phyloP scores from a whole-genome alignment of 2,797 vertebrate species.

The Coendou prehensilis region DNA sequence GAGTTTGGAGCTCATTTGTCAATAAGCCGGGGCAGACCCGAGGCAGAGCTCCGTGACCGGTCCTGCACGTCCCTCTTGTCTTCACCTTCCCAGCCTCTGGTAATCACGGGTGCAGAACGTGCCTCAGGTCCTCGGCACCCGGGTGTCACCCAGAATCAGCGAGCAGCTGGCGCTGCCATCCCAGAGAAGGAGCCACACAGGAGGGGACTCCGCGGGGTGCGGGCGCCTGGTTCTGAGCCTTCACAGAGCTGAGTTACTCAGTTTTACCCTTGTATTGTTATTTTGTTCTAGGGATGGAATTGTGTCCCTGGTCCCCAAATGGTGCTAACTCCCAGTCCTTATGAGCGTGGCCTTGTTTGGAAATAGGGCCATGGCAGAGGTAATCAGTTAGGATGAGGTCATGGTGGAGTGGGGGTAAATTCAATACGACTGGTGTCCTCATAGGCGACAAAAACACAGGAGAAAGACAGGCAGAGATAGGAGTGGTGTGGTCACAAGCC shows the following conservation, averaged over 20 bases:
- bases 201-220: fast-evolving
- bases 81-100: too few relatives aligned
- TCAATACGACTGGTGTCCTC: too few relatives aligned
- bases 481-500: background rate
- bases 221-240: background rate
- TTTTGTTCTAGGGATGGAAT: background rate
- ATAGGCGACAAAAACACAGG: background rate
- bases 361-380: background rate
- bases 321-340: background rate
- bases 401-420: too few relatives aligned
- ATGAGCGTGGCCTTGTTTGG: background rate
- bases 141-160: fast-evolving
- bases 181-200: background rate
- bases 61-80: background rate
- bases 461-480: background rate
- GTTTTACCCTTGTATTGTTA: background rate
- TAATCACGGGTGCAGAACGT: too few relatives aligned
- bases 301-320: fast-evolving
- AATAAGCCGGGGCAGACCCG: background rate
- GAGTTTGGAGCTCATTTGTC: background rate
- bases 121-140: background rate
- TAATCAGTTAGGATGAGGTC: background rate
- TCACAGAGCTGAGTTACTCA: background rate
- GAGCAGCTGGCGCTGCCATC: background rate
- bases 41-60: background rate